Percentiles rank a stretch among this genome's conserved stretches.
These are phyloP conservation scores for Capitulum mitella DNA, from an alignment of 2,888 invertebrate genomes.

Conservation along the genomic window DNA sequence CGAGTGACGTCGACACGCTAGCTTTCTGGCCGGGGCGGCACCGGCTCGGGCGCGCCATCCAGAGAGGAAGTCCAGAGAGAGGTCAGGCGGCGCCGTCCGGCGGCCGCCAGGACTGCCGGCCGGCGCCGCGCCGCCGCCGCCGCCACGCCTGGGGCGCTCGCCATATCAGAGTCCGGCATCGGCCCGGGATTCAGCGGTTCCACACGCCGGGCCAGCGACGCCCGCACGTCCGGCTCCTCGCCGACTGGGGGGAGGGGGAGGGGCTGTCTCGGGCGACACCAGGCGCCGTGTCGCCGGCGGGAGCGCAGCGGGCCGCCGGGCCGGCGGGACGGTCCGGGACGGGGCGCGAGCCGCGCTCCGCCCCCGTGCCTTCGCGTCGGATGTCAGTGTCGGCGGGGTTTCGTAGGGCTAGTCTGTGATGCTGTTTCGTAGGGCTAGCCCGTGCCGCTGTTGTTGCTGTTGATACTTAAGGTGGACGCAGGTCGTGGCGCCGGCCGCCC, in stretches of 20 bases:
- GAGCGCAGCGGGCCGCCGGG: neutral
- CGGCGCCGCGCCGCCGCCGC: no score
- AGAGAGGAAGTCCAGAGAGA: no score
- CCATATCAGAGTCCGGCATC: no score
- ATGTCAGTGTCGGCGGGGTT: neutral
- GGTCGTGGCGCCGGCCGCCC: neutral
- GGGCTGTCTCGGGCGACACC: no score
- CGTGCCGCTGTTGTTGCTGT: conserved; percentile 9
- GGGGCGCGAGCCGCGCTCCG: neutral
- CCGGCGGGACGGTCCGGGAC: no score
- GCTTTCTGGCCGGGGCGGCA: neutral
- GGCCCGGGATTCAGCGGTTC: no score
- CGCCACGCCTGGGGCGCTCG: no score
- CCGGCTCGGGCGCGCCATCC: neutral
- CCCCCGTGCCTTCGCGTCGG: neutral
- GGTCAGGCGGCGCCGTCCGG: no score
- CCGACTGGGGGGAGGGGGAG: no score
- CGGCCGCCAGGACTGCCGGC: no score
- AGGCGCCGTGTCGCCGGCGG: neutral
- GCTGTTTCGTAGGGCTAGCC: neutral
- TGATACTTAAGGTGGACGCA: conserved; percentile 2
- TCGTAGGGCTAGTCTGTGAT: neutral
- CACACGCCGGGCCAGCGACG: no score
- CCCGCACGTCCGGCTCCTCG: no score
- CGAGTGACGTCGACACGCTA: neutral